These are phyloP conservation scores for Platyscapa corneri DNA, from an alignment of 1,140 invertebrate genomes.

Conservation along the genomic window DNA sequence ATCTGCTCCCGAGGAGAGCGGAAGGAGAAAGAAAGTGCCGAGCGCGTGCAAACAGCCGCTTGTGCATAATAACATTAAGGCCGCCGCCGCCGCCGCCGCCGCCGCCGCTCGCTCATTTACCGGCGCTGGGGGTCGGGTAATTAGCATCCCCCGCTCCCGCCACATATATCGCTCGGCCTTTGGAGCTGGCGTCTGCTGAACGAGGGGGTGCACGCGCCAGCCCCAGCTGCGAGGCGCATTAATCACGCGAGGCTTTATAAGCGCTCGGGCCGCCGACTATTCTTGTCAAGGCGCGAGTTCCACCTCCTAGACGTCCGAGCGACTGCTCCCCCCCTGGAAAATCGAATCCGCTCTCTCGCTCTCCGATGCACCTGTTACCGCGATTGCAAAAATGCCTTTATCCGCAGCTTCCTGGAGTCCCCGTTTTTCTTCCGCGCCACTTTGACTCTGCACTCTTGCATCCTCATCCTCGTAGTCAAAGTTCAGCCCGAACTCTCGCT, in stretches of 20 bases:
- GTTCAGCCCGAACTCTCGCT: not conserved
- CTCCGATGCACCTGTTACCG: too few species aligned
- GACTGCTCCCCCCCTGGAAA: not conserved
- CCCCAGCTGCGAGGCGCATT: conserved; percentile 72
- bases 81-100: not conserved
- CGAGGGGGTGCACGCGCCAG: conserved; percentile 62
- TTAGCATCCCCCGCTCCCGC: conserved; percentile 61
- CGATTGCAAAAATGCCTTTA: too few species aligned
- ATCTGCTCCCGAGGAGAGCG: not conserved
- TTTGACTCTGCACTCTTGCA: too few species aligned
- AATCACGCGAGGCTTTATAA: conserved; percentile 62
- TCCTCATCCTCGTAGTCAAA: too few species aligned
- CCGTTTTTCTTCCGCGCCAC: too few species aligned
- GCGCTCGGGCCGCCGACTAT: conserved; percentile 3
- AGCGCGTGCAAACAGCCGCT: not conserved
- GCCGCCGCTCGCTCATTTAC: conserved; percentile 7
- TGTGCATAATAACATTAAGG: not conserved
- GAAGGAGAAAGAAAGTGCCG: not conserved
- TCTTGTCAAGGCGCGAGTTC: conserved; percentile 2
- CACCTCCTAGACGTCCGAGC: too few species aligned
- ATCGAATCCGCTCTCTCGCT: not conserved
- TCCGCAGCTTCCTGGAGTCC: too few species aligned
- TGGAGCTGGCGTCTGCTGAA: conserved; percentile 66
- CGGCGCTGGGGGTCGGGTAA: conserved; percentile 58
- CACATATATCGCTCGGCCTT: conserved; percentile 66